phyloP scores from a whole-genome alignment of 2,797 vertebrate genomes.

The Spondyliosoma cantharus region DNA sequence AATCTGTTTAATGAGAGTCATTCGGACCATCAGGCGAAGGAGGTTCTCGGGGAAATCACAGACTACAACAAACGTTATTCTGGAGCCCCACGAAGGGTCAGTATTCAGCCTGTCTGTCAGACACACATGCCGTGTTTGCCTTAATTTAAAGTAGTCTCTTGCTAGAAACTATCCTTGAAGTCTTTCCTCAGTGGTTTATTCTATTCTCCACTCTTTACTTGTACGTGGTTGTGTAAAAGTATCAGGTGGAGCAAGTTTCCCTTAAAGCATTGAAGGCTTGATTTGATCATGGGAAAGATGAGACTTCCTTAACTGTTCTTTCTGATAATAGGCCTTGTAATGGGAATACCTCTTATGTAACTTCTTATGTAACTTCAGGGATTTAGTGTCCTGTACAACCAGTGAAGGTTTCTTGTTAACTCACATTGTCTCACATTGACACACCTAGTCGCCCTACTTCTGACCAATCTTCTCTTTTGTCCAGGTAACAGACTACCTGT shows the following conservation, averaged over 20 bases:
- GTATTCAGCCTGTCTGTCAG: slow-evolving; percentile 44
- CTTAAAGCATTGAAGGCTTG: slow-evolving; percentile 5
- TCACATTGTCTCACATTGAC: slow-evolving; percentile 8
- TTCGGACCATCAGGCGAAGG: slow-evolving; percentile 79
- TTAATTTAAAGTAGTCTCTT: not conserved
- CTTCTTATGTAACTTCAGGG: slow-evolving; percentile 16
- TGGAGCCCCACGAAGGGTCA: slow-evolving; percentile 84
- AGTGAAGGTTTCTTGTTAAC: slow-evolving; percentile 30
- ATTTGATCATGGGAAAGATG: slow-evolving; percentile 12
- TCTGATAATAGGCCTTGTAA: slow-evolving; percentile 33
- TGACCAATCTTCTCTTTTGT: not conserved
- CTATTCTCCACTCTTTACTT: not conserved
- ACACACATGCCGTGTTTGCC: not conserved
- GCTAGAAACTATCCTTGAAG: not conserved
- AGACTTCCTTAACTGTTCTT: not conserved
- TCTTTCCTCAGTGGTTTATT: not conserved
- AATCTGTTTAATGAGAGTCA: slow-evolving; percentile 83
- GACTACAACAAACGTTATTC: slow-evolving; percentile 90
- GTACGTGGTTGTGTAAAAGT: slow-evolving; percentile 1
- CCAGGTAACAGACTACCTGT: slow-evolving; percentile 88
- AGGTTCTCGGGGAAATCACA: slow-evolving; percentile 81
- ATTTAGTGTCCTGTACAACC: slow-evolving; percentile 17
- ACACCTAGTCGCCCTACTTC: slow-evolving; percentile 12
- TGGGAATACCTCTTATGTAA: slow-evolving; percentile 36
- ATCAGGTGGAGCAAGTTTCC: not conserved